These are phyloP conservation scores for Sciurus niger DNA, from an alignment of 2,113 vertebrate species.

Conservation along the genomic window DNA sequence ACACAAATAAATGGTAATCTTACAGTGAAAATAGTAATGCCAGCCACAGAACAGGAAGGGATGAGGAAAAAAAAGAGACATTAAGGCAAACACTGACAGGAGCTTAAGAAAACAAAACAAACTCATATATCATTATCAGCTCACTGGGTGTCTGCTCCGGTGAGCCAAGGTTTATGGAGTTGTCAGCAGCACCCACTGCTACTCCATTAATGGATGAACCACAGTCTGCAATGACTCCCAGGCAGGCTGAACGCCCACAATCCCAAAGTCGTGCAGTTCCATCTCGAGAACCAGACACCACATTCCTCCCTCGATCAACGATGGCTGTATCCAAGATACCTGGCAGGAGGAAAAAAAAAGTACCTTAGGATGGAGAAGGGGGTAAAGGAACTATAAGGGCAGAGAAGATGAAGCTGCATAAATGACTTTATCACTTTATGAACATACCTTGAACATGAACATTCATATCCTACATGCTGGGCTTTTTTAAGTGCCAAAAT, in stretches of 20 bases:
- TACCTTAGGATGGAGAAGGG: background rate
- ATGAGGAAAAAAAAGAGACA: conserved; percentile 30
- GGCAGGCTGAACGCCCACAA: conserved; percentile 88
- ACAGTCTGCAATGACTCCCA: conserved; percentile 87
- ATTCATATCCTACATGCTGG: background rate
- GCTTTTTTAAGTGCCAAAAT: background rate
- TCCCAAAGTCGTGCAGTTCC: conserved; percentile 91
- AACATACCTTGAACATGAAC: background rate
- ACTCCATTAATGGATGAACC: conserved; percentile 88
- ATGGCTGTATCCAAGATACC: conserved; percentile 91
- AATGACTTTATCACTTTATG: background rate
- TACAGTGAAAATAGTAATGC: conserved; percentile 42
- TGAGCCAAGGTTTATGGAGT: conserved; percentile 86
- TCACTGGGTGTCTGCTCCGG: conserved; percentile 88
- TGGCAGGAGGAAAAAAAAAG: background rate
- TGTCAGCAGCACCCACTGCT: conserved; percentile 84
- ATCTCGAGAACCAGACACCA: conserved; percentile 89
- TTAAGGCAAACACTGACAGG: conserved; percentile 1
- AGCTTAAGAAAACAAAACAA: conserved; percentile 33
- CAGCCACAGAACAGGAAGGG: background rate
- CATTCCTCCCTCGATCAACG: conserved; percentile 90
- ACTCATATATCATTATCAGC: conserved; percentile 4
- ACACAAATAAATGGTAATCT: conserved; percentile 49
- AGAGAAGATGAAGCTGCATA: background rate
- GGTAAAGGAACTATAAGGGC: conserved; percentile 1